Evolutionary conservation across 2,888 invertebrate genomes (phyloP).

Genomic region (Scotopteryx bipunctaria): DNA sequence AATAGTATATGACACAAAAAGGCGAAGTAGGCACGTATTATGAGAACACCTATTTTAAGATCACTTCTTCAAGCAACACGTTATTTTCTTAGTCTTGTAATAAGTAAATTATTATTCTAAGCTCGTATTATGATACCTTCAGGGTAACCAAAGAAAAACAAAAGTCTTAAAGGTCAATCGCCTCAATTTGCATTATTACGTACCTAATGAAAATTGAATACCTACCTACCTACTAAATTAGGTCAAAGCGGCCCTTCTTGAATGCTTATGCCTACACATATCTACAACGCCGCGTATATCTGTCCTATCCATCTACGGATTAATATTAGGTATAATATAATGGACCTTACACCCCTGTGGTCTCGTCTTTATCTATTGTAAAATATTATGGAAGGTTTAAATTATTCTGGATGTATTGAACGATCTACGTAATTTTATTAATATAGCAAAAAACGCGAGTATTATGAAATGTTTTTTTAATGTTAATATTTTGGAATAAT

Average conservation of each 20-base stretch:
- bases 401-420: no score
- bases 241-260: constrained; percentile 11
- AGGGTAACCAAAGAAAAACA: constrained; percentile 20
- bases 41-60: no score
- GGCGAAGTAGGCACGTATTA: no score
- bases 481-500: no score
- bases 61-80: not conserved
- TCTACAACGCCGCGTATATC: not conserved
- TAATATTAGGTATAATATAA: no score
- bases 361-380: not conserved
- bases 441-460: no score
- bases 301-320: constrained; percentile 1
- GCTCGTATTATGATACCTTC: constrained; percentile 11
- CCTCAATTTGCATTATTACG: constrained; percentile 18
- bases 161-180: constrained; percentile 12
- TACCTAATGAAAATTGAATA: constrained; percentile 14
- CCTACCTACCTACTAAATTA: no score
- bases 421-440: no score
- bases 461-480: no score
- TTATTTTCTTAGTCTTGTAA: not conserved
- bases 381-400: no score
- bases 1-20: no score
- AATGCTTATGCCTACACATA: not conserved
- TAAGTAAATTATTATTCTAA: constrained; percentile 13
- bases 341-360: no score